Percentiles rank a stretch among this genome's conserved stretches.
Conservation (phyloP, 2,113 vertebrate genomes). For the Passer domesticus region DNA sequence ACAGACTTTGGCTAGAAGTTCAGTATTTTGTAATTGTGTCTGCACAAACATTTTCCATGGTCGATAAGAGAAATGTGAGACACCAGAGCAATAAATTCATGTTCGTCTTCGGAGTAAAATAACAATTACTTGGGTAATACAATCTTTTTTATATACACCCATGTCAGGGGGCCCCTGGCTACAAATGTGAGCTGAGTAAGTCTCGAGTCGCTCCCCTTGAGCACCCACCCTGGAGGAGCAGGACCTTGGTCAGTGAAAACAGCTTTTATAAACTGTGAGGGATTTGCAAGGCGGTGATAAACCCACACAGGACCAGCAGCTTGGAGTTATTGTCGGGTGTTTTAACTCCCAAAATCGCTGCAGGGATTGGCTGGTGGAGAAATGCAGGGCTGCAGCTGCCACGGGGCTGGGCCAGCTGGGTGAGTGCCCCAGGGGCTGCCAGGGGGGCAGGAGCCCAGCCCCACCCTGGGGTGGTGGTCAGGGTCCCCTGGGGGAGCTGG, state of each 20-base stretch:
- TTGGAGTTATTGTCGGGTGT: not conserved
- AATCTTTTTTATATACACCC: not conserved
- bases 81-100: not conserved
- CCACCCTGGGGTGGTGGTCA: rapidly evolving
- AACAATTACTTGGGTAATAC: not conserved
- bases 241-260: not conserved
- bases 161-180: not conserved
- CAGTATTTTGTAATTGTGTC: not conserved
- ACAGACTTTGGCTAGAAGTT: not conserved
- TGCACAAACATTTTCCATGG: not conserved
- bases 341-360: not conserved
- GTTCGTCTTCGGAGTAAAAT: not conserved
- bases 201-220: not conserved
- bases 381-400: not conserved
- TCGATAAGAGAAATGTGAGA: not conserved
- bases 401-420: not conserved
- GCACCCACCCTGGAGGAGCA: not conserved
- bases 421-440: not conserved
- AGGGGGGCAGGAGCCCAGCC: not conserved
- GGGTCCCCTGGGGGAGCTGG: not conserved
- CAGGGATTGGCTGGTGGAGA: not conserved
- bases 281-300: not conserved
- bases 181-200: not conserved
- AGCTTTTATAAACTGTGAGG: not conserved
- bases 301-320: rapidly evolving